Percentiles rank a stretch among this genome's conserved stretches.
phyloP scores from a whole-genome alignment of 2,113 vertebrate species.

The mouse (Mus musculus) region GRCm39 chr5:81188001-81188500 shows the following conservation, averaged over 20 bases:
- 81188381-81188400: conserved; percentile 79
- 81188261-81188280: background rate
- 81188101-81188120: conserved; percentile 5
- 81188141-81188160: background rate
- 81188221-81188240: conserved; percentile 40
- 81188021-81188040: conserved; percentile 31
- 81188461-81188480: conserved; percentile 76
- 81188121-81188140: background rate
- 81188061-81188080: background rate
- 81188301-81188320: conserved; percentile 60
- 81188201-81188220: background rate
- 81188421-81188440: conserved; percentile 76
- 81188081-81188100: conserved; percentile 43
- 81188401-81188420: conserved; percentile 79
- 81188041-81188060: conserved; percentile 40
- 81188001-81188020: conserved; percentile 16
- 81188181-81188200: conserved; percentile 35
- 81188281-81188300: conserved; percentile 5
- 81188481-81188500: conserved; percentile 29
- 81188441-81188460: conserved; percentile 81
- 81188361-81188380: conserved; percentile 71
- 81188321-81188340: conserved; percentile 58
- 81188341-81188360: conserved; percentile 71
- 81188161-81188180: conserved; percentile 33
- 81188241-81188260: conserved; percentile 57